A percentile compares a stretch with the other conserved stretches of the same genome.
Conservation (phyloP, 1,140 invertebrate species). For the Cecropterus lyciades region DNA sequence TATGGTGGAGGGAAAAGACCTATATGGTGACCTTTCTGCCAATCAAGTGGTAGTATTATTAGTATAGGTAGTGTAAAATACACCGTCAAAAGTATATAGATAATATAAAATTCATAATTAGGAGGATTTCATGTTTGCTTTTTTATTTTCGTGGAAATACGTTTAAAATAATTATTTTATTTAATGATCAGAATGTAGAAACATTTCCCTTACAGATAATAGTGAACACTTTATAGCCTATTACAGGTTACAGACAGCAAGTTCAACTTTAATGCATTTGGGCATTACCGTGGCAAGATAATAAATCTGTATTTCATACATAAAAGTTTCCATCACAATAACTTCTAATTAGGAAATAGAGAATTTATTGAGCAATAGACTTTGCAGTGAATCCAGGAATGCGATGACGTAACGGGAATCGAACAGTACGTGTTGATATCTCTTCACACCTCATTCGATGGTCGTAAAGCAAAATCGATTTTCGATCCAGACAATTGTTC, state of each 20-base stretch:
- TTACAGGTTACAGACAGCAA: background rate
- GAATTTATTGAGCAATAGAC: conserved; percentile 40
- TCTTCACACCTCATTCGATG: conserved; percentile 52
- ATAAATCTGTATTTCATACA: conserved; percentile 7
- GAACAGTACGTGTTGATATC: conserved; percentile 48
- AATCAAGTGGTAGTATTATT: no score
- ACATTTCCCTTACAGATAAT: background rate
- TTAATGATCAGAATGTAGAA: no score
- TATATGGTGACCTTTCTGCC: no score
- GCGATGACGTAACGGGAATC: conserved; percentile 45
- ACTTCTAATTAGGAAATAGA: conserved; percentile 26
- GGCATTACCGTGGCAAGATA: conserved; percentile 14
- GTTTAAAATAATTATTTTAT: no score
- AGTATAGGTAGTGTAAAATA: no score
- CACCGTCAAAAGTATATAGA: no score
- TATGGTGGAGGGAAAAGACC: no score
- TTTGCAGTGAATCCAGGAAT: conserved; percentile 15
- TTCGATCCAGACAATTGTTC: conserved; percentile 47
- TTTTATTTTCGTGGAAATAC: no score
- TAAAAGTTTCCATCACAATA: conserved; percentile 6
- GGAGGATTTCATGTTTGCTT: no score
- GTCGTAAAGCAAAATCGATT: conserved; percentile 57
- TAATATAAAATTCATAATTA: no score
- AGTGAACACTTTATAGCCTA: background rate
- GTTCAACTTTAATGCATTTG: background rate